These are phyloP conservation scores for Ptiloglossa arizonensis DNA, from an alignment of 1,140 invertebrate species.

Conservation along the genomic window DNA sequence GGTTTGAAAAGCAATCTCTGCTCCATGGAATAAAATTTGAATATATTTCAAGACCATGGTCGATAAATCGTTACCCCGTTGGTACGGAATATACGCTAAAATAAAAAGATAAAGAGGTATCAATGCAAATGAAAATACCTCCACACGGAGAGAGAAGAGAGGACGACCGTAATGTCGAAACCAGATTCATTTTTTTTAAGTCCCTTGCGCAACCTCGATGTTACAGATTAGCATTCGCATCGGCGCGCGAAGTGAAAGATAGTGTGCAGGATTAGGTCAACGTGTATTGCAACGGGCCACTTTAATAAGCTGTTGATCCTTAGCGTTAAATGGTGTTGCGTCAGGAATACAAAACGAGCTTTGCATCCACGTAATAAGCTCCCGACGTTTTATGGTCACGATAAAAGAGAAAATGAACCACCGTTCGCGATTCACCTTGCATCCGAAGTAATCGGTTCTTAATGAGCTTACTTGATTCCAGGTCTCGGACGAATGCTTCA, in stretches of 20 bases:
- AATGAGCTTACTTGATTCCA: constrained; percentile 74
- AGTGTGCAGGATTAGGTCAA: constrained; percentile 8
- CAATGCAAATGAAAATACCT: too few species aligned
- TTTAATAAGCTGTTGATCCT: constrained; percentile 12
- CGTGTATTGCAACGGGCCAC: neutral
- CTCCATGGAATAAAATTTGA: too few species aligned
- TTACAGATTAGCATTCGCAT: constrained; percentile 31
- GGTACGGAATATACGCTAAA: too few species aligned
- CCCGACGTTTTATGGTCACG: too few species aligned
- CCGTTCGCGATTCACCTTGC: neutral
- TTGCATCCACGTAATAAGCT: neutral
- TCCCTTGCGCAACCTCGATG: neutral
- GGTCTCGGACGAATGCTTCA: constrained; percentile 73
- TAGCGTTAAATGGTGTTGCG: neutral
- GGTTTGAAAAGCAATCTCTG: too few species aligned
- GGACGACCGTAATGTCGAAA: constrained; percentile 10
- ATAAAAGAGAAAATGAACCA: neutral
- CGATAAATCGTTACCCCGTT: too few species aligned
- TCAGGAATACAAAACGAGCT: too few species aligned
- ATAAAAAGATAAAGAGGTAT: too few species aligned
- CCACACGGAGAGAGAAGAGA: neutral
- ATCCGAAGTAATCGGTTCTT: constrained; percentile 14
- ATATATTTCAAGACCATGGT: too few species aligned
- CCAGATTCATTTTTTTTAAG: neutral
- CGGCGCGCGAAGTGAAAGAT: constrained; percentile 8